These are phyloP conservation scores for Monomorium pharaonis DNA, from an alignment of 1,140 invertebrate species.

Conservation along the genomic window DNA sequence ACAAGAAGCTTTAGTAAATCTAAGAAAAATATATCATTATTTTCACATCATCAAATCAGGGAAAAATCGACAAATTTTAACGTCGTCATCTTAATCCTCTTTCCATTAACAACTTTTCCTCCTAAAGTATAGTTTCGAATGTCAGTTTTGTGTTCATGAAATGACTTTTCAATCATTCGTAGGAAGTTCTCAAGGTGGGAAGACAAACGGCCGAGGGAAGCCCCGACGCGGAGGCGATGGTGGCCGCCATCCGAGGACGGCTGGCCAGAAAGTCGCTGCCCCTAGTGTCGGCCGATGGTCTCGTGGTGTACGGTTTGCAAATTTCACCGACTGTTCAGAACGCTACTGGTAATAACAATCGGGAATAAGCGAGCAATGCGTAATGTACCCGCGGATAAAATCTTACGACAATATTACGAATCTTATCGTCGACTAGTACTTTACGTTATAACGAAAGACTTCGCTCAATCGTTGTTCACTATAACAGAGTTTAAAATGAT, in stretches of 20 bases:
- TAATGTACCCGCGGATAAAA: constrained; percentile 22
- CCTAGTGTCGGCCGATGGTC: constrained; percentile 88
- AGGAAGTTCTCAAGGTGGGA: constrained; percentile 85
- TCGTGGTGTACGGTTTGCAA: constrained; percentile 88
- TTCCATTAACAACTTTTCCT: too few relatives aligned
- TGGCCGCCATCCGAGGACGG: constrained; percentile 85
- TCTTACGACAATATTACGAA: background rate
- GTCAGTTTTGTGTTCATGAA: background rate
- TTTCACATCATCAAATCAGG: too few relatives aligned
- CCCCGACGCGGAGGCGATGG: constrained; percentile 82
- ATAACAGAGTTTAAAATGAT: background rate
- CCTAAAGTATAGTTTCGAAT: too few relatives aligned
- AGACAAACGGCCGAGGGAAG: constrained; percentile 80
- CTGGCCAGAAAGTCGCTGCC: constrained; percentile 89
- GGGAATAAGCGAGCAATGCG: constrained; percentile 19
- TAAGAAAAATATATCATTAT: too few relatives aligned
- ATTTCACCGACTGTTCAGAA: constrained; percentile 82
- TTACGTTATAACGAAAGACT: background rate
- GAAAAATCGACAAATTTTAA: too few relatives aligned
- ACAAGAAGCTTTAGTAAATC: too few relatives aligned
- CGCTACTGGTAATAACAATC: constrained; percentile 72
- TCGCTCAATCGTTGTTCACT: background rate
- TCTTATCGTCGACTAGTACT: background rate
- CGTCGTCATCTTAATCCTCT: too few relatives aligned
- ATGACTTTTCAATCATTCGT: constrained; percentile 1